phyloP scores from a whole-genome alignment of 53 echinoderm and acorn worm species.

The Antedon mediterranea region DNA sequence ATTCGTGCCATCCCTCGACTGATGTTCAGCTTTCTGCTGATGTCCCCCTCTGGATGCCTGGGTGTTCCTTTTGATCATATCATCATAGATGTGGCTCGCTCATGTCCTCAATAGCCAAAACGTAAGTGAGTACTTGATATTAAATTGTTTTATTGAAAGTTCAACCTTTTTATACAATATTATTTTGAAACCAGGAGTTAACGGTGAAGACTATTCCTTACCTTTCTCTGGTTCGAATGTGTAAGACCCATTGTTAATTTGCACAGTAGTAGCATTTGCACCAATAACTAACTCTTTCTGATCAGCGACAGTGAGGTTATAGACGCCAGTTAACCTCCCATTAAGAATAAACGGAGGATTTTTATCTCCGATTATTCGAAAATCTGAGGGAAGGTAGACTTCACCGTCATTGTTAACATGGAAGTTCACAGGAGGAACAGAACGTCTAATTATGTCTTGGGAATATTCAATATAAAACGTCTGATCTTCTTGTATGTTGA shows the following conservation, averaged over 20 bases:
- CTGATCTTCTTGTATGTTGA: conserved; percentile 52
- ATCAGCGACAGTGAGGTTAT: conserved; percentile 59
- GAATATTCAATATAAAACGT: conserved; percentile 75
- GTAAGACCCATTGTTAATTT: conserved; percentile 59
- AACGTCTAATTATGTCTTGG: conserved; percentile 33
- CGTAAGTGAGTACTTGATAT: too few relatives aligned
- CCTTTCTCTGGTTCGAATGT: conserved; percentile 35
- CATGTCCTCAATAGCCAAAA: too few relatives aligned
- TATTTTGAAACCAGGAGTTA: too few relatives aligned
- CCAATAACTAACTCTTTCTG: conserved; percentile 48
- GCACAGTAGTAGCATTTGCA: conserved; percentile 56
- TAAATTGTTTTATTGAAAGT: too few relatives aligned
- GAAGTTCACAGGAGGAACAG: conserved; percentile 71
- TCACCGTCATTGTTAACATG: conserved; percentile 37
- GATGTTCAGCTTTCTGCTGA: too few relatives aligned
- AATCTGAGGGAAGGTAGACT: conserved; percentile 57
- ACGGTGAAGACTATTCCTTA: too few relatives aligned
- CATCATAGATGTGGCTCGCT: too few relatives aligned
- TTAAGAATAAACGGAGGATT: conserved; percentile 58
- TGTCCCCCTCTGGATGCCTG: too few relatives aligned
- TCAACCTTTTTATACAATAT: too few relatives aligned
- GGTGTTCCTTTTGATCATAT: too few relatives aligned
- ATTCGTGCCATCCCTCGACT: too few relatives aligned
- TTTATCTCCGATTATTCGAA: conserved; percentile 45
- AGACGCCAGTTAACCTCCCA: conserved; percentile 61